Conservation (phyloP, 2,113 vertebrate genomes). For the Panthera uncia region DNA sequence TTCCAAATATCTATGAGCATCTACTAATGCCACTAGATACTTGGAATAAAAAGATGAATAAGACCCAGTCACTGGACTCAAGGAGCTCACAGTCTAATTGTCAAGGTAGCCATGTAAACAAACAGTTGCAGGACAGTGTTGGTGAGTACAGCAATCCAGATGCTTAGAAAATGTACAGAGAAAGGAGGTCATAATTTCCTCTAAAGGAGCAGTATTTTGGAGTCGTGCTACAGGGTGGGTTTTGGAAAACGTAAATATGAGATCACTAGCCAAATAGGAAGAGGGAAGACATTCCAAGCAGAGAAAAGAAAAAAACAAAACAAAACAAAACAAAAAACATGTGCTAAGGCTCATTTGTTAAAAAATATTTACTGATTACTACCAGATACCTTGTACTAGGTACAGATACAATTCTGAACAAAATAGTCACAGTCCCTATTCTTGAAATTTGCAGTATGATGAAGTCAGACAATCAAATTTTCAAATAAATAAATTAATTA, state of each 20-base stretch:
- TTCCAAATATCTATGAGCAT: background rate
- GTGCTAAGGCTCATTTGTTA: background rate
- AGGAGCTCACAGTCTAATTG: background rate
- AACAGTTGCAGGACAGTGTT: background rate
- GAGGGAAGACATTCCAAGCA: background rate
- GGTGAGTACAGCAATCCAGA: background rate
- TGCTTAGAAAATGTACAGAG: background rate
- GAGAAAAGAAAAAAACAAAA: background rate
- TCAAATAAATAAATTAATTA: conserved; percentile 25
- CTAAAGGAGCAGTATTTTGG: background rate
- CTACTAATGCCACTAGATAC: background rate
- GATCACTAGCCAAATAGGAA: background rate
- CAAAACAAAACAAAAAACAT: background rate
- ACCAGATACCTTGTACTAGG: background rate
- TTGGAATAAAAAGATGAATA: conserved; percentile 45
- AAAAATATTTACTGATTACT: conserved; percentile 28
- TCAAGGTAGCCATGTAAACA: background rate
- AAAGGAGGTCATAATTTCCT: conserved; percentile 1
- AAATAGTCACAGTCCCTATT: background rate
- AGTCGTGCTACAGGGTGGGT: background rate
- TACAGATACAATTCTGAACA: background rate
- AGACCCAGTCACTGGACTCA: background rate
- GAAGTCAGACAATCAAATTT: background rate
- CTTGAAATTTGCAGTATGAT: background rate
- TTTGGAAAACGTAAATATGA: conserved; percentile 30